Base-by-base conservation (phyloP, 2,113 vertebrate genomes). In the Siniperca knerii region DNA sequence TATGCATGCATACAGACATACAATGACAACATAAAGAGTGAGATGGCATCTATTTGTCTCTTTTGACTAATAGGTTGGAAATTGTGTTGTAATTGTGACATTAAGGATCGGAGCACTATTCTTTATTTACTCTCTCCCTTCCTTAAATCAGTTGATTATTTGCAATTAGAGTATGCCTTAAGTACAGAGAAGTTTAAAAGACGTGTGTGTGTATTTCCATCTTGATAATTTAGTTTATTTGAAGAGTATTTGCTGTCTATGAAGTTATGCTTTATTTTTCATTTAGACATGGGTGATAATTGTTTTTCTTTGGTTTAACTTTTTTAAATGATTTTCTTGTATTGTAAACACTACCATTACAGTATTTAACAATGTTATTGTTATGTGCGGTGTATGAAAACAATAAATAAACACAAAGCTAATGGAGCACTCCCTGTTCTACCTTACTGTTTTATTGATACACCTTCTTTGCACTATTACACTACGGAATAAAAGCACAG, bases 341-440 rank as follows among this genome's bases (percentile, higher is more conserved):
- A 89, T 85, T 89, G 84, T 93, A 91, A 80, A 92, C 89, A 92
- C 85, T 85, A 90, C 88, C 90, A 94, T 95, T 94, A 87, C 78
- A 93, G 93, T 93, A 94, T 95, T 93, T 94, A 95, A 93, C 94
- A 92, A 90, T 92, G 93, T 93, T 94, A 92, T 89, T 93, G 90
- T 93, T 93, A 91, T 88, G 88, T 94, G 94, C 87, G 48, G 92
- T 95, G 92, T 92, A 94, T 93, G 91, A 94, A 89, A 92, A 92
- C 76, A 86, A 91, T 81, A 91, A 95, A 95, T 95, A 95, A 95
- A 95, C 87, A 89, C 90, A 88, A 90, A 92, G 87, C 90, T 87
- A 90, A 91, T 85, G 46, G 61, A 87, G 72, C n/a, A 10, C 16
- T 20, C 1, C 20, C 20, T 71, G 13, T 29, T 77, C 29, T 61